Conservation (phyloP, 2,113 vertebrate species). For the Cyprinodon brontotheroides region DNA sequence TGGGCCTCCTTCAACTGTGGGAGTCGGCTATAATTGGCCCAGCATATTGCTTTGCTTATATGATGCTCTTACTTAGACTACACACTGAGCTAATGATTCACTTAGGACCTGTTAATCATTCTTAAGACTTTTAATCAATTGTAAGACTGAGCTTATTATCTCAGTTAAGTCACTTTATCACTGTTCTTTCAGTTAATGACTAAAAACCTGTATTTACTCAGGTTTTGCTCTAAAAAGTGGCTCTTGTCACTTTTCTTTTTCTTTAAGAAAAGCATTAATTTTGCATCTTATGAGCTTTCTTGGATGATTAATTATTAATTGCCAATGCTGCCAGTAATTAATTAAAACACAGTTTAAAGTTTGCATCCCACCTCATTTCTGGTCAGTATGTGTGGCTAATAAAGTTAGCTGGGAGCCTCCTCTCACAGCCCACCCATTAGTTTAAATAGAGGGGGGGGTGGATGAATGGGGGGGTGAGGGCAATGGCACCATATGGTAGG, state of each 20-base stretch:
- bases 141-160: conserved; percentile 9
- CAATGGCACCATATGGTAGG: conserved; percentile 68
- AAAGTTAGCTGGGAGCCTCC: conserved; percentile 45
- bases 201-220: conserved; percentile 12
- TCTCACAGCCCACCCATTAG: conserved; percentile 63
- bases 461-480: conserved; percentile 17
- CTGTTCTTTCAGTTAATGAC: conserved; percentile 17
- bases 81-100: conserved; percentile 37
- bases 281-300: conserved; percentile 1
- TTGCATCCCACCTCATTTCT: conserved; percentile 15
- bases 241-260: not conserved
- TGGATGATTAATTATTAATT: conserved; percentile 27
- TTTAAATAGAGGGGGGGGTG: conserved; percentile 36
- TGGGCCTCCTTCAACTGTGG: conserved; percentile 56
- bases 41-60: conserved; percentile 34
- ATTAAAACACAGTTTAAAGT: conserved; percentile 22
- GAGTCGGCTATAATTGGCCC: conserved; percentile 61
- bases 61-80: conserved; percentile 29
- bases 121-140: conserved; percentile 29
- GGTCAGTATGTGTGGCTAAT: conserved; percentile 39
- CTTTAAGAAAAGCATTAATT: conserved; percentile 3
- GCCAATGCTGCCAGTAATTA: not conserved
- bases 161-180: conserved; percentile 11
- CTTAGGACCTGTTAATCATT: conserved; percentile 28
- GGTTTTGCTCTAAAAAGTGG: conserved; percentile 4